Evolutionary conservation across 1,140 invertebrate genomes (phyloP), one percentile per base, ranked within the genome.

Genomic region (Onthophagus taurus): DNA sequence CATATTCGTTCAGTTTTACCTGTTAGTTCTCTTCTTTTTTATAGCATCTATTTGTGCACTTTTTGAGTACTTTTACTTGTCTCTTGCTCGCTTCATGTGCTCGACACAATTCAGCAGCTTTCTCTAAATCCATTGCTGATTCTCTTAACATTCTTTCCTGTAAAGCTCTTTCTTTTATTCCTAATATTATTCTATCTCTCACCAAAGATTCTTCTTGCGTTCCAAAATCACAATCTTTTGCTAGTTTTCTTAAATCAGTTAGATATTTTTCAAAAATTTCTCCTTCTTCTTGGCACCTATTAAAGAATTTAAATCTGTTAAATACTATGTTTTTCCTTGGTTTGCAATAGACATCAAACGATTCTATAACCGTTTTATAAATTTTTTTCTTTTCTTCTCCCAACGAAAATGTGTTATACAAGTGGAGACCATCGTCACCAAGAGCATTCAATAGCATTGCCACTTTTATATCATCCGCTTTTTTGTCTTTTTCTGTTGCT

Each of bases 231-330:
- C 57, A 61, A 6, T 31, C 24, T 37, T 44, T 24, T 7, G 47
- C 49, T 20, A 57, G 26, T 2, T 48, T 44, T 31, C 47, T 47
- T 9, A 61, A 33, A 23, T 51, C 48, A 5, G 46, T 51, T n/a
- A 54, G 16, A 48, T 49, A 61, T 12, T 42, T n/a, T 29, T 58
- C 52, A 19, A 58, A 47, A 8, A 41, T 20, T 44, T 60, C 59
- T 20, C 43, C 46, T 19, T 51, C 47, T 20, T 47, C 37, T 47
- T 59, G 54, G 2, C 16, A 37, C 23, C 50, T 44, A 7, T 30
- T 43, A 38, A 47, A 48, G 36, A 48, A 50, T 34, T 34, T 9
- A 9, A 34, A 36, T 4, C 34, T 36, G 14, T 20, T 36, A 14
- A 36, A 36, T 18, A 36, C 34, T 4, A 18, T 36, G 6, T n/a